phyloP scores from a whole-genome alignment of 2,888 invertebrate genomes.

The Dicroscelio sp. region DNA sequence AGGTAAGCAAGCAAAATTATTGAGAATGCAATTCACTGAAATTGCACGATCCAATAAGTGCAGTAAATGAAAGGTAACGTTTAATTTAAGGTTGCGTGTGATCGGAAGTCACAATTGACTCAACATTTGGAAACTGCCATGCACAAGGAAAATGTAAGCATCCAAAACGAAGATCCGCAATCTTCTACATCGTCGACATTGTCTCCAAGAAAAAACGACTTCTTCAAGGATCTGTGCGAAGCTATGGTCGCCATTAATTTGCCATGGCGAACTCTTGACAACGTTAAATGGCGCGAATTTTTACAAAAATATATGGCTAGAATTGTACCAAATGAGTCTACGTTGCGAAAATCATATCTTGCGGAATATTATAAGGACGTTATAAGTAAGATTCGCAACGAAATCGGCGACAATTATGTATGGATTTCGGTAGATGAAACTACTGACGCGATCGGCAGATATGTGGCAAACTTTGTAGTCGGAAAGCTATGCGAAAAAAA shows the following conservation, averaged over 20 bases:
- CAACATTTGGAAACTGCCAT: not conserved
- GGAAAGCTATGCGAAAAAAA: slow-evolving; percentile 38
- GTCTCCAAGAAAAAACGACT: not conserved
- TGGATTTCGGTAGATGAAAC: slow-evolving; percentile 70
- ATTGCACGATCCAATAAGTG: not conserved
- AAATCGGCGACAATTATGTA: slow-evolving; percentile 73
- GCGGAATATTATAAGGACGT: slow-evolving; percentile 57
- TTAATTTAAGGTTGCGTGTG: not conserved
- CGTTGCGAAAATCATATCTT: slow-evolving; percentile 73
- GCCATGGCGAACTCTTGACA: not conserved
- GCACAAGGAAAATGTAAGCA: not conserved
- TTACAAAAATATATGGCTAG: not conserved
- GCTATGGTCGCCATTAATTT: not conserved
- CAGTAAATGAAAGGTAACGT: not conserved
- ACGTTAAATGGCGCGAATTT: not conserved
- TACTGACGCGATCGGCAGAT: slow-evolving; percentile 27
- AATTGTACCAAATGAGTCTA: not conserved
- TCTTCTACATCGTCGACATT: slow-evolving; percentile 3
- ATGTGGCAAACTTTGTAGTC: slow-evolving; percentile 51
- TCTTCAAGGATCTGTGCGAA: slow-evolving; percentile 10
- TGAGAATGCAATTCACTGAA: not conserved
- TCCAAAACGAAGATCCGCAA: not conserved
- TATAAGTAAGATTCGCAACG: slow-evolving; percentile 55
- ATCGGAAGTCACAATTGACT: not conserved
- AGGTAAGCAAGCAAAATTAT: not conserved